These are phyloP conservation scores for Delichon dasypus DNA, from an alignment of 2,797 vertebrate genomes.

Conservation along the genomic window DNA sequence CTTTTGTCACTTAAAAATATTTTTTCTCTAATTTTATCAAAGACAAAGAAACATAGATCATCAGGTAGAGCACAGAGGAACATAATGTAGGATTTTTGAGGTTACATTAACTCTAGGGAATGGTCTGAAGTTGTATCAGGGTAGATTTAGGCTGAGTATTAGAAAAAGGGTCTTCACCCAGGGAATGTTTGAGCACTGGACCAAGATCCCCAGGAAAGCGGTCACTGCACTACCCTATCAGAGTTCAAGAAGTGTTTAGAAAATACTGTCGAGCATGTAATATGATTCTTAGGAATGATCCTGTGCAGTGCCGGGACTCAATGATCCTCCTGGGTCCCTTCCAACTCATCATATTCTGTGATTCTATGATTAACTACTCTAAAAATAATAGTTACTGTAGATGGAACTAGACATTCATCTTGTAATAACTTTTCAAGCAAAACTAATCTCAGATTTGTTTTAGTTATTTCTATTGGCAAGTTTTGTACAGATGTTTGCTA, in stretches of 20 bases:
- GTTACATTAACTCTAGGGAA: neutral
- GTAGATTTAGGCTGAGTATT: neutral
- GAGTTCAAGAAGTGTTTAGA: neutral
- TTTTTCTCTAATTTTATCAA: neutral
- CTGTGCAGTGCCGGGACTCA: no score
- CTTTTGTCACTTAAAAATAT: neutral
- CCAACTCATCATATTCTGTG: neutral
- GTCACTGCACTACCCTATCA: neutral
- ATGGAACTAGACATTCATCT: neutral
- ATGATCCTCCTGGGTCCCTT: neutral
- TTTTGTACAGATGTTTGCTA: neutral
- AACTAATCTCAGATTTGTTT: neutral
- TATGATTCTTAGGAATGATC: neutral
- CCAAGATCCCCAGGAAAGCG: neutral
- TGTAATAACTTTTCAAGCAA: neutral
- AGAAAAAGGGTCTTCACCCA: neutral
- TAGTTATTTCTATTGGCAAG: neutral
- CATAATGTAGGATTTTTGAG: neutral
- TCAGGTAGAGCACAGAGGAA: neutral
- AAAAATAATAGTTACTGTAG: neutral
- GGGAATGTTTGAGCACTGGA: neutral
- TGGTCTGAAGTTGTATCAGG: neutral
- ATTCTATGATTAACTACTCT: neutral
- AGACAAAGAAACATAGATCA: neutral
- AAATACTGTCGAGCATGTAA: fast-evolving